Conservation (phyloP, 2,113 vertebrate species). For the Mastomys natalensis region DNA sequence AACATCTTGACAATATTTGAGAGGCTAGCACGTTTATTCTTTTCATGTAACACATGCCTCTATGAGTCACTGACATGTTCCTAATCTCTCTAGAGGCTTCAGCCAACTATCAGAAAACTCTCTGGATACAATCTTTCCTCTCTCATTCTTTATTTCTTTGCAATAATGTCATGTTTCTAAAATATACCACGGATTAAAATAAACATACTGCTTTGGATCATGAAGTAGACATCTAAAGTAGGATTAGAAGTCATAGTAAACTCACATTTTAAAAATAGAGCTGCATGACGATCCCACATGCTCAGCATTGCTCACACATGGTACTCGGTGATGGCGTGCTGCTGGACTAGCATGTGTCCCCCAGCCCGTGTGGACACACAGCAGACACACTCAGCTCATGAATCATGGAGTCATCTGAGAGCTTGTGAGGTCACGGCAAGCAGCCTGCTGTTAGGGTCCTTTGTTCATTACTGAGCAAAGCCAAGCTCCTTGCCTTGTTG, state of each 20-base stretch:
- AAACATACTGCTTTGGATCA: conserved; percentile 73
- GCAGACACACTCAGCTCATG: conserved; percentile 65
- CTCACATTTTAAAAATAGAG: conserved; percentile 64
- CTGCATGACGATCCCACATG: conserved; percentile 53
- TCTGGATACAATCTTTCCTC: conserved; percentile 64
- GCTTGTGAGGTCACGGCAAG: conserved; percentile 58
- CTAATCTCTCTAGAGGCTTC: conserved; percentile 43
- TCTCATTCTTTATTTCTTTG: conserved; percentile 72
- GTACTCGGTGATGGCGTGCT: conserved; percentile 30
- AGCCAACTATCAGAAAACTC: conserved; percentile 60
- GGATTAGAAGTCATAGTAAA: conserved; percentile 56
- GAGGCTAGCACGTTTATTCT: not conserved
- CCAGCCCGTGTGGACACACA: conserved; percentile 73
- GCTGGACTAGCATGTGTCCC: conserved; percentile 26
- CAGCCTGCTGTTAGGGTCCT: conserved; percentile 29
- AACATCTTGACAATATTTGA: not conserved
- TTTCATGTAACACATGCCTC: not conserved
- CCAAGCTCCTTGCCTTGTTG: not conserved
- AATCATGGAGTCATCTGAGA: conserved; percentile 60
- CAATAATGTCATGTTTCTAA: conserved; percentile 71
- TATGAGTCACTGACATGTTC: not conserved
- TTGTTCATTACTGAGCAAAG: conserved; percentile 58
- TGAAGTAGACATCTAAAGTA: conserved; percentile 68
- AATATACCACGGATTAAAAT: conserved; percentile 71
- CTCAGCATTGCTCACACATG: conserved; percentile 59